A percentile compares a stretch with the other conserved stretches of the same genome.
phyloP scores from a whole-genome alignment of 1,140 invertebrate genomes.

The Drosophila melanica region DNA sequence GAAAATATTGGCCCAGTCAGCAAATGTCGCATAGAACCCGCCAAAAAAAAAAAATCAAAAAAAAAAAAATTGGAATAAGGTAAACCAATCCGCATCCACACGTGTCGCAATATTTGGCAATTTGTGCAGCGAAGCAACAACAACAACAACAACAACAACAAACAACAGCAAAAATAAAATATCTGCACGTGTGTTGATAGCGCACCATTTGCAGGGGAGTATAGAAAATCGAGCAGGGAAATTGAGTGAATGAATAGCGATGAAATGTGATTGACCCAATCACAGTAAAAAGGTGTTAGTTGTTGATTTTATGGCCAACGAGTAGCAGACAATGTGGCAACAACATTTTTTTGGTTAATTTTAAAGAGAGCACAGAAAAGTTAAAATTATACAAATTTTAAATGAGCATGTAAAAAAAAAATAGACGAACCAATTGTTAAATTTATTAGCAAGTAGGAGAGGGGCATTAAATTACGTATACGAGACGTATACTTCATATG shows the following conservation, averaged over 20 bases:
- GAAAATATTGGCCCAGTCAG: constrained; percentile 71
- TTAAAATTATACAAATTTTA: too few relatives aligned
- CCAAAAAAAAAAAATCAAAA: constrained; percentile 7
- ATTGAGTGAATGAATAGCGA: constrained; percentile 14
- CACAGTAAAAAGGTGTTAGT: not conserved
- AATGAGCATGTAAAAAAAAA: too few relatives aligned
- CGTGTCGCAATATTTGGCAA: constrained; percentile 75
- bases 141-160: constrained; percentile 53
- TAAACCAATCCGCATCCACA: constrained; percentile 62
- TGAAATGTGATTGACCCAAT: constrained; percentile 25
- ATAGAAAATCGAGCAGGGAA: not conserved
- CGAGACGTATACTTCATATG: too few relatives aligned
- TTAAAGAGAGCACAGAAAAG: too few relatives aligned
- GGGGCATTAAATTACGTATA: too few relatives aligned
- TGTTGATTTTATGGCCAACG: too few relatives aligned
- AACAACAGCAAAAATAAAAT: constrained; percentile 76
- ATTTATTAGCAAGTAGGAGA: too few relatives aligned
- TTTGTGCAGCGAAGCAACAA: constrained; percentile 68
- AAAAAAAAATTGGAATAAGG: constrained; percentile 35
- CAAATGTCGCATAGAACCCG: constrained; percentile 28
- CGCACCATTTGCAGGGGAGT: constrained; percentile 24
- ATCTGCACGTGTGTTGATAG: constrained; percentile 60
- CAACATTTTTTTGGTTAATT: too few relatives aligned
- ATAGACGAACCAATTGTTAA: too few relatives aligned
- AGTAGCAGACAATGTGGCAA: too few relatives aligned